These are phyloP conservation scores for Brachirus orientalis DNA, from an alignment of 2,113 vertebrate genomes.

Conservation along the genomic window DNA sequence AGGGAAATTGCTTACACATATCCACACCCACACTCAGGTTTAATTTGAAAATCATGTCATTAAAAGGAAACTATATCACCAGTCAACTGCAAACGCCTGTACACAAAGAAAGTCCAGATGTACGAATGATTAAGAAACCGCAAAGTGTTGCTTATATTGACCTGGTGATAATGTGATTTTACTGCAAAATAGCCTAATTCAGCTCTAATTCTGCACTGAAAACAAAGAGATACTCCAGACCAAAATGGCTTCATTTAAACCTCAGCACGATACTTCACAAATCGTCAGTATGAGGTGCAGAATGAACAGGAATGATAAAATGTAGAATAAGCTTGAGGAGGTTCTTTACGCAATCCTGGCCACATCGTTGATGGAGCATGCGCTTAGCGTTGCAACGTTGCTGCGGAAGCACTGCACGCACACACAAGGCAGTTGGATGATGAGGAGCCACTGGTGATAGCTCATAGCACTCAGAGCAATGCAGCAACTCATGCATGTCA, in stretches of 20 bases:
- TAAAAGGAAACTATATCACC: conserved; percentile 12
- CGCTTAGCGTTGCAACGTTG: conserved; percentile 64
- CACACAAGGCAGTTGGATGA: conserved; percentile 58
- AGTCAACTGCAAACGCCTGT: conserved; percentile 32
- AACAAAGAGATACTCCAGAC: conserved; percentile 68
- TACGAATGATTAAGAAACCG: conserved; percentile 41
- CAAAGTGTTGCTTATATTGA: too few species aligned
- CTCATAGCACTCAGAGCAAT: conserved; percentile 51
- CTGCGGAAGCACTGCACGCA: conserved; percentile 67
- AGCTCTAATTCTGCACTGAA: conserved; percentile 10
- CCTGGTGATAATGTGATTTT: conserved; percentile 23
- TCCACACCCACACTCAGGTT: conserved; percentile 36
- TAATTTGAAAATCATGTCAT: conserved; percentile 27
- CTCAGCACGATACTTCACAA: conserved; percentile 38
- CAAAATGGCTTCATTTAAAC: conserved; percentile 67
- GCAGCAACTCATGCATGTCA: conserved; percentile 79
- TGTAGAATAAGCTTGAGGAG: conserved; percentile 68
- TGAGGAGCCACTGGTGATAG: conserved; percentile 44
- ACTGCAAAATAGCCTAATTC: too few species aligned
- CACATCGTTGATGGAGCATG: conserved; percentile 74
- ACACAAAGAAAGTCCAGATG: conserved; percentile 21
- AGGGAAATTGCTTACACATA: conserved; percentile 15
- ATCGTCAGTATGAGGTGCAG: conserved; percentile 60
- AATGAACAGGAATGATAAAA: conserved; percentile 61
- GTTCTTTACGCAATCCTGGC: conserved; percentile 78